A percentile compares a stretch with the other conserved stretches of the same genome.
These are phyloP conservation scores for Gorsachius magnificus DNA, from an alignment of 2,797 vertebrate species.

Conservation along the genomic window DNA sequence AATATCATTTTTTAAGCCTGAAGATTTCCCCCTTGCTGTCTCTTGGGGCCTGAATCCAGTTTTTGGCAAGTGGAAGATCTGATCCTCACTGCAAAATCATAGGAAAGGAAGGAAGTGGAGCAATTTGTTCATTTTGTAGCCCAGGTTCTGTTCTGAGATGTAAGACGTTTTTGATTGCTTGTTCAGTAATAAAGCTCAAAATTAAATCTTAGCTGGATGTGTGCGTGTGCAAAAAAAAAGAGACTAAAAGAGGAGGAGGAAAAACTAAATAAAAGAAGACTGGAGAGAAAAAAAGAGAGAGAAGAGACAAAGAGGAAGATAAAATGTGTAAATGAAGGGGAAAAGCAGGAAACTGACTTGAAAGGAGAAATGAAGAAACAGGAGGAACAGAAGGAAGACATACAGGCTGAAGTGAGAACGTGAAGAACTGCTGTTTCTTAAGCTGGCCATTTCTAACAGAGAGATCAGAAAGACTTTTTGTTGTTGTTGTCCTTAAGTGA, in stretches of 20 bases:
- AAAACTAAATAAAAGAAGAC: not conserved
- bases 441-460: not conserved
- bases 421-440: not conserved
- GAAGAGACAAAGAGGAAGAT: not conserved
- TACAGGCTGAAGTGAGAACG: not conserved
- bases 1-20: constrained; percentile 27
- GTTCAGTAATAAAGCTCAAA: constrained; percentile 26
- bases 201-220: not conserved
- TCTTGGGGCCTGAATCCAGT: not conserved
- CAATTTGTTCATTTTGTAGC: constrained; percentile 11
- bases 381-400: not conserved
- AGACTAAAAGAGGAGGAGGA: not conserved
- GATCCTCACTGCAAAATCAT: not conserved
- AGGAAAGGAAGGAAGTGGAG: not conserved
- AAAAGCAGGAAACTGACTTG: not conserved
- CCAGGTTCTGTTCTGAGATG: not conserved
- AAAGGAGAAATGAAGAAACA: not conserved
- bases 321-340: not conserved
- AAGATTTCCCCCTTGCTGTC: not conserved
- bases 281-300: not conserved
- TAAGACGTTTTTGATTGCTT: constrained; percentile 38
- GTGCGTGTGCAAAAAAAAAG: not conserved
- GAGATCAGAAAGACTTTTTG: constrained; percentile 35
- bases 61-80: not conserved
- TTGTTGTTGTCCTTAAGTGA: constrained; percentile 55